A percentile compares a stretch with the other conserved stretches of the same genome.
phyloP scores from a whole-genome alignment of 2,113 vertebrate species.

The Aepyceros melampus region DNA sequence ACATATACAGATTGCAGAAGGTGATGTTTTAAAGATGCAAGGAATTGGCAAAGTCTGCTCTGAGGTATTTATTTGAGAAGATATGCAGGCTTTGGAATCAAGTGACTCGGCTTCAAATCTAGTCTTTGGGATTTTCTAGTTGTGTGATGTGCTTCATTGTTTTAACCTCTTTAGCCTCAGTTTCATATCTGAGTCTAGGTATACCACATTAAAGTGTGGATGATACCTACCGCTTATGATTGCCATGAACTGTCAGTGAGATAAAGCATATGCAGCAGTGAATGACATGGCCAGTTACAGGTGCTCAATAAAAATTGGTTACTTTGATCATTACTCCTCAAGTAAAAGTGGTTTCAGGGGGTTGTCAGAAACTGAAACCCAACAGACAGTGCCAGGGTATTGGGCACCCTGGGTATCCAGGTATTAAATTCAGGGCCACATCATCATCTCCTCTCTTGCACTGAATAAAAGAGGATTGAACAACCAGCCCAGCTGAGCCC shows the following conservation, averaged over 20 bases:
- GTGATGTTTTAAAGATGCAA: neutral
- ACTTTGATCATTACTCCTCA: neutral
- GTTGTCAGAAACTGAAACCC: neutral
- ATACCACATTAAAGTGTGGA: neutral
- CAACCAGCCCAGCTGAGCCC: neutral
- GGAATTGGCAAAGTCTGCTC: neutral
- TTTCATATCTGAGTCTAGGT: neutral
- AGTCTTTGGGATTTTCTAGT: neutral
- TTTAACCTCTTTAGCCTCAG: neutral
- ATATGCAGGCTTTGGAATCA: neutral
- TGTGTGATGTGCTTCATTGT: neutral
- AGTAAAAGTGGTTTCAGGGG: neutral
- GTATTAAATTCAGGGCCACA: neutral
- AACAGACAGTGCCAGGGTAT: neutral
- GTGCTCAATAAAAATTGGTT: neutral
- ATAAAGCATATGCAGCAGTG: neutral
- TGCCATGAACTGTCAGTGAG: neutral
- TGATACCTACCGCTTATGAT: neutral
- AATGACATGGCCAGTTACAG: rapidly evolving
- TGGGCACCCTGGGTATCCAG: neutral
- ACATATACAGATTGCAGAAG: neutral
- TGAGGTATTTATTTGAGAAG: neutral
- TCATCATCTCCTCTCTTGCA: neutral
- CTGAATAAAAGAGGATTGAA: neutral
- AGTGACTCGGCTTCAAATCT: neutral